Percentiles rank a stretch among this genome's conserved stretches.
These are phyloP conservation scores for Plebejus melissa DNA, from an alignment of 2,888 invertebrate genomes.

Conservation along the genomic window DNA sequence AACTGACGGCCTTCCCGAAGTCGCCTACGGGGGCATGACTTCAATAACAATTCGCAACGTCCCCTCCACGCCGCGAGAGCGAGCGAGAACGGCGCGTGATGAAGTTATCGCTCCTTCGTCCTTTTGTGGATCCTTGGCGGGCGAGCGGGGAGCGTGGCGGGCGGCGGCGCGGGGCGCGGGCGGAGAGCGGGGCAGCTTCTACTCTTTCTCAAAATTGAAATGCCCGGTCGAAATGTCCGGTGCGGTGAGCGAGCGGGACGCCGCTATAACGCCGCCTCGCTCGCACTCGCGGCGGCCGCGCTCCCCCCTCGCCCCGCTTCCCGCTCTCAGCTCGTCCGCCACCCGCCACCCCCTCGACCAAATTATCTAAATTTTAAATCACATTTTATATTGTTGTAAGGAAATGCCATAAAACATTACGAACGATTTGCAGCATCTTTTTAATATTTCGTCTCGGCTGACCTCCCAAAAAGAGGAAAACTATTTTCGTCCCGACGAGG, in stretches of 20 bases:
- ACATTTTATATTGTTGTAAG: slow-evolving; percentile 38
- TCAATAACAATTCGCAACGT: slow-evolving; percentile 80
- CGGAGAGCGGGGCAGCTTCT: slow-evolving; percentile 68
- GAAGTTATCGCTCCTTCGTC: slow-evolving; percentile 80
- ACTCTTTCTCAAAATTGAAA: slow-evolving; percentile 81
- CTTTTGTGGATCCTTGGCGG: slow-evolving; percentile 78
- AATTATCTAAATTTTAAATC: slow-evolving; percentile 73
- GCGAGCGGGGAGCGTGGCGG: slow-evolving; percentile 62
- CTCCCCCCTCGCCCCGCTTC: slow-evolving; percentile 63
- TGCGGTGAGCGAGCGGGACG: slow-evolving; percentile 78
- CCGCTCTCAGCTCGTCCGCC: slow-evolving; percentile 76
- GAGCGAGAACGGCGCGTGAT: slow-evolving; percentile 73
- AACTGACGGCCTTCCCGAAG: slow-evolving; percentile 79
- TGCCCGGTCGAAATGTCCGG: slow-evolving; percentile 80
- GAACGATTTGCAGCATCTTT: slow-evolving; percentile 9
- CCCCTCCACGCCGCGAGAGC: slow-evolving; percentile 74
- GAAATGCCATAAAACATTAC: slow-evolving; percentile 24
- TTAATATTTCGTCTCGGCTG: not conserved
- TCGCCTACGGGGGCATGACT: slow-evolving; percentile 80
- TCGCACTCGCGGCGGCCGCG: slow-evolving; percentile 74
- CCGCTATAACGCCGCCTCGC: slow-evolving; percentile 52
- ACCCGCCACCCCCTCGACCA: slow-evolving; percentile 72
- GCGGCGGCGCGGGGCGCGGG: slow-evolving; percentile 52
- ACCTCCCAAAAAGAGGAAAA: not conserved
- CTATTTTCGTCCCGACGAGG: not conserved